These are phyloP conservation scores for Phymatocera aterrima DNA, from an alignment of 2,888 invertebrate genomes.

Conservation along the genomic window DNA sequence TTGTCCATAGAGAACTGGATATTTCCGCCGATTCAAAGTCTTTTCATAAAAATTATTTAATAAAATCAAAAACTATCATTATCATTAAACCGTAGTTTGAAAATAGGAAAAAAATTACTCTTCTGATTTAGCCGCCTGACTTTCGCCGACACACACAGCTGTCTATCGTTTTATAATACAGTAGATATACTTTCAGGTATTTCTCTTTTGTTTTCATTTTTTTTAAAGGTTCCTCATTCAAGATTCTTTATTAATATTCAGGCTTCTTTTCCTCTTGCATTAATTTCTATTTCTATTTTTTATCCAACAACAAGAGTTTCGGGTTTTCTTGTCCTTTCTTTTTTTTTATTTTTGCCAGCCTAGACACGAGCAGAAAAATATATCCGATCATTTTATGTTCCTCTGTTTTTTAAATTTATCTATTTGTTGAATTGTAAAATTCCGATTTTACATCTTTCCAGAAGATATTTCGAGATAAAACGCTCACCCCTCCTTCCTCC, in stretches of 20 bases:
- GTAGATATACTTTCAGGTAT: conserved; percentile 37
- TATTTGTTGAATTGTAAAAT: too few species aligned
- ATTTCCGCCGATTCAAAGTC: conserved; percentile 37
- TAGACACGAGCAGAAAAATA: conserved; percentile 42
- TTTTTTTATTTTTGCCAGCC: conserved; percentile 41
- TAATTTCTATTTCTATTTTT: conserved; percentile 45
- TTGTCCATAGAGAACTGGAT: conserved; percentile 32
- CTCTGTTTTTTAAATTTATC: too few species aligned
- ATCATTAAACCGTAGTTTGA: conserved; percentile 56
- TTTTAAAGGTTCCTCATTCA: conserved; percentile 34
- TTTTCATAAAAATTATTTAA: conserved; percentile 54
- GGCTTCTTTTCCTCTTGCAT: conserved; percentile 37
- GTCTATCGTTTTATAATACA: conserved; percentile 25
- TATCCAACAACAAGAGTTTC: conserved; percentile 39
- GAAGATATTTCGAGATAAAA: conserved; percentile 33
- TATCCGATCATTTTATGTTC: too few species aligned
- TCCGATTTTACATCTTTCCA: conserved; percentile 34
- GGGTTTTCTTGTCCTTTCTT: too few species aligned
- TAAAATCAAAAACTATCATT: conserved; percentile 66
- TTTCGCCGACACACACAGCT: conserved; percentile 27
- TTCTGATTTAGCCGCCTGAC: conserved; percentile 27
- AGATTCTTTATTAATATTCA: conserved; percentile 34
- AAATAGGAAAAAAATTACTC: not conserved
- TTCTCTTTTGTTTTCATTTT: too few species aligned
- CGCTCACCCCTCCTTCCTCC: conserved; percentile 8